A percentile compares a stretch with the other conserved stretches of the same genome.
Evolutionary conservation across 92 coral and sea anemone genomes (phyloP).

Genomic region (Actinostola sp.): DNA sequence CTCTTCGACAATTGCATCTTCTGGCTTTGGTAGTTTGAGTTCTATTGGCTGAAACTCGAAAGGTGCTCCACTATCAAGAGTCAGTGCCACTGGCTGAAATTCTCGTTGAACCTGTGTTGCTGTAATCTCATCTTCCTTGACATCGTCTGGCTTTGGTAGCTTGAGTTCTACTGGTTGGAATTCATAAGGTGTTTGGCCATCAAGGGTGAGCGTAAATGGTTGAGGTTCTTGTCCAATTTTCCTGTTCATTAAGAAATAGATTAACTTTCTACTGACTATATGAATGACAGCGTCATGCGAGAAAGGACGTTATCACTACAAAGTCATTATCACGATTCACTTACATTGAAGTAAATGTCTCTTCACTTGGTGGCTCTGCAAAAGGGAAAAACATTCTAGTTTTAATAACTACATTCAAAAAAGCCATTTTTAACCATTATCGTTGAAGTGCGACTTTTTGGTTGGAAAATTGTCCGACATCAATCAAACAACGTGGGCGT

Average conservation of each 20-base stretch:
- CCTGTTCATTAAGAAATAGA: too few relatives aligned
- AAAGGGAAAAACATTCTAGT: background rate
- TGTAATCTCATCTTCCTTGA: slow-evolving; percentile 51
- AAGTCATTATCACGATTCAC: too few relatives aligned
- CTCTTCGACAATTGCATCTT: slow-evolving; percentile 43
- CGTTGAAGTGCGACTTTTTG: too few relatives aligned
- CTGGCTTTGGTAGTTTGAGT: slow-evolving; percentile 60
- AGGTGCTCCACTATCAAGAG: slow-evolving; percentile 46
- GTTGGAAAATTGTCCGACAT: too few relatives aligned
- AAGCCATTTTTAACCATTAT: too few relatives aligned
- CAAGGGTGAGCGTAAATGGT: slow-evolving; percentile 61
- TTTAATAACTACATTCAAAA: too few relatives aligned
- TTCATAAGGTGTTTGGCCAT: slow-evolving; percentile 45
- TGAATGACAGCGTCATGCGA: too few relatives aligned
- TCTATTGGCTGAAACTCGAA: slow-evolving; percentile 59
- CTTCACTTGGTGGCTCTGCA: slow-evolving; percentile 27
- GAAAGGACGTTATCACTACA: too few relatives aligned
- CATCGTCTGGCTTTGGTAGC: slow-evolving; percentile 62
- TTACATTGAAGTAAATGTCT: slow-evolving; percentile 27
- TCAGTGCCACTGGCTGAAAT: slow-evolving; percentile 56
- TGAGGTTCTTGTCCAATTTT: slow-evolving; percentile 52
- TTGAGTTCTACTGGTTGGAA: slow-evolving; percentile 72
- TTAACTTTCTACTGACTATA: too few relatives aligned
- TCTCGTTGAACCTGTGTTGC: background rate
- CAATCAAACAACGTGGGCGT: too few relatives aligned